A percentile compares a stretch with the other conserved stretches of the same genome.
phyloP scores from a whole-genome alignment of 2,888 invertebrate genomes.

The Dicyrtoma fusca region DNA sequence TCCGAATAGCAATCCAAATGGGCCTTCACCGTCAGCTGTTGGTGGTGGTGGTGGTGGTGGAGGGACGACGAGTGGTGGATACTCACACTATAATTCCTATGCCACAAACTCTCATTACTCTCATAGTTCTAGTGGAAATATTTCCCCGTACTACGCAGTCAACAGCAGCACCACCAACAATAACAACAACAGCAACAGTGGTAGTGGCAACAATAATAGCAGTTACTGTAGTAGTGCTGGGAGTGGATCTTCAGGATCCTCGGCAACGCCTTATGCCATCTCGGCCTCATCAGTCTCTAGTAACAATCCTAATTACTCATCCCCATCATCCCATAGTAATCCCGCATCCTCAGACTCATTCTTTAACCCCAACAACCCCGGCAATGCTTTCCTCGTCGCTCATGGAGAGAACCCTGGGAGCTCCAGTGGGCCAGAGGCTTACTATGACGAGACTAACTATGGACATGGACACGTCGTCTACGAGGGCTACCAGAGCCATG shows the following conservation, averaged over 20 bases:
- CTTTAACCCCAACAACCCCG: background rate
- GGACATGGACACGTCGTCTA: slow-evolving; percentile 9
- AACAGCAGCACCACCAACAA: background rate
- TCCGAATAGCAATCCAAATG: background rate
- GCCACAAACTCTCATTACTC: slow-evolving; percentile 10
- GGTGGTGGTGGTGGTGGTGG: too few relatives aligned
- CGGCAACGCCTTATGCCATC: slow-evolving; percentile 15
- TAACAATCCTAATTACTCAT: slow-evolving; percentile 1
- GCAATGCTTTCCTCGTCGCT: background rate
- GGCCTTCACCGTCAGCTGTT: background rate
- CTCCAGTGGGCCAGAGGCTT: background rate
- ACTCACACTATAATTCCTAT: slow-evolving; percentile 20
- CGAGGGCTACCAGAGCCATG: slow-evolving; percentile 4
- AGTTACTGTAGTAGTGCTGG: too few relatives aligned
- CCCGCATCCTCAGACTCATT: slow-evolving; percentile 2
- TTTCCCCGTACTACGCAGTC: slow-evolving; percentile 5
- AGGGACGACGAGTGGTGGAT: background rate
- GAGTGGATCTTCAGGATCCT: background rate
- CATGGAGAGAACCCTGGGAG: background rate
- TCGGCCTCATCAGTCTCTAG: background rate
- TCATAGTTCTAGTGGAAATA: slow-evolving; percentile 5
- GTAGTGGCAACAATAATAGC: background rate
- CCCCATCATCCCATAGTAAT: slow-evolving; percentile 4
- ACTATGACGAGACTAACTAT: slow-evolving; percentile 25
- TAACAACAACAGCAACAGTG: background rate